Conservation (phyloP, 1,140 invertebrate species). For the Zaprionus capensis region DNA sequence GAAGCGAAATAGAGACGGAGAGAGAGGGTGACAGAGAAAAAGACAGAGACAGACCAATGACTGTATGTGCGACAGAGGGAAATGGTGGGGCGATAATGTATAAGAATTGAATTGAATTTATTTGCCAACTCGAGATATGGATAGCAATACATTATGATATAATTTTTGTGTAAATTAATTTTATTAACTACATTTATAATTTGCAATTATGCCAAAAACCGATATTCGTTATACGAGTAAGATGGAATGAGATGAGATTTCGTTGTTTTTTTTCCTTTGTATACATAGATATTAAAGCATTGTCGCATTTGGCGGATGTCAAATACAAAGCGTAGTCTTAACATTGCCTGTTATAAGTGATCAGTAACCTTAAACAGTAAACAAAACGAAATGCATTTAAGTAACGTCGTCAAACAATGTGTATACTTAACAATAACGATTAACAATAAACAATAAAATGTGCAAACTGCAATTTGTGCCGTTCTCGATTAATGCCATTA, state of each 20-base stretch:
- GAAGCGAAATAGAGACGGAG: not conserved
- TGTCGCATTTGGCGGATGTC: constrained; percentile 23
- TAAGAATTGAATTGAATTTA: constrained; percentile 59
- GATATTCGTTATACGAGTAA: constrained; percentile 62
- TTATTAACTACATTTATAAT: constrained; percentile 79
- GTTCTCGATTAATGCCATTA: constrained; percentile 39
- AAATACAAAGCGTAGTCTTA: constrained; percentile 35
- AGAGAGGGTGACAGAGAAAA: not conserved
- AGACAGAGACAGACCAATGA: not conserved
- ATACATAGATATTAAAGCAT: constrained; percentile 37
- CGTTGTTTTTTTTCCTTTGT: constrained; percentile 56
- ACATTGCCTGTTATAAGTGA: constrained; percentile 31
- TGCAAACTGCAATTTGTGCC: constrained; percentile 25
- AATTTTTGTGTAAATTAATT: constrained; percentile 61
- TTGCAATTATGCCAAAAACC: constrained; percentile 55
- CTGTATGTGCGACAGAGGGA: not conserved
- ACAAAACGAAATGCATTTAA: constrained; percentile 77
- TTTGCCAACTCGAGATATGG: constrained; percentile 47
- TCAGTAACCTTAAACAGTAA: constrained; percentile 51
- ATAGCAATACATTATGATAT: constrained; percentile 52
- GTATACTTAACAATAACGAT: constrained; percentile 37
- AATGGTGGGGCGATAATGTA: constrained; percentile 40
- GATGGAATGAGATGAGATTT: constrained; percentile 59
- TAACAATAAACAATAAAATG: constrained; percentile 46
- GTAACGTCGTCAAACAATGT: constrained; percentile 53